Conservation (phyloP, 2,888 invertebrate genomes). For the Lordiphosa fenestrarum region DNA sequence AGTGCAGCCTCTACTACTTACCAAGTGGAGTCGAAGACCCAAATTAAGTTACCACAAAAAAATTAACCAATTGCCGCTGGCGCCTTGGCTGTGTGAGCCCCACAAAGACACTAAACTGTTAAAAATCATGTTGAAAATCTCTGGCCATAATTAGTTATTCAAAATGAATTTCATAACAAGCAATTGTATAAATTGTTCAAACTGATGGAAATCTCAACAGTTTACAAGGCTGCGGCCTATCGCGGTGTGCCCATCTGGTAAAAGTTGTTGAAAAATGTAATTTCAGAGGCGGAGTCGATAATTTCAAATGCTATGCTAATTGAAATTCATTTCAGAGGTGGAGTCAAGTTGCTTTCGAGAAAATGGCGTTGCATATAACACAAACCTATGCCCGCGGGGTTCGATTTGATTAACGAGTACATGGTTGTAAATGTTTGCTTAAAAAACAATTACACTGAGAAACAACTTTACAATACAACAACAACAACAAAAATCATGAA, state of each 20-base stretch:
- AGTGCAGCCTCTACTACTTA: constrained; percentile 40
- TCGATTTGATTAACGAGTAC: constrained; percentile 45
- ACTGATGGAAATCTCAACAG: constrained; percentile 24
- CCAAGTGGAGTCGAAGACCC: constrained; percentile 14
- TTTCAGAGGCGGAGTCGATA: constrained; percentile 7
- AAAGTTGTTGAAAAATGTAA: constrained; percentile 5
- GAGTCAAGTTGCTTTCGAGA: not conserved
- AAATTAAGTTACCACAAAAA: constrained; percentile 8
- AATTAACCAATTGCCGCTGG: constrained; percentile 34
- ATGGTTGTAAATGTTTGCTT: constrained; percentile 53
- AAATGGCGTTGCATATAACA: too few species aligned
- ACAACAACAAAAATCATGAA: constrained; percentile 26
- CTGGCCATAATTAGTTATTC: constrained; percentile 54
- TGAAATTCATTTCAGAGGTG: constrained; percentile 11
- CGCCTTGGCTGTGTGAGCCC: constrained; percentile 41
- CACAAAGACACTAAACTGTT: constrained; percentile 28
- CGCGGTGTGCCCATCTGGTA: not conserved
- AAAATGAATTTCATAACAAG: constrained; percentile 27
- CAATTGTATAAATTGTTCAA: constrained; percentile 1
- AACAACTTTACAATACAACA: constrained; percentile 33
- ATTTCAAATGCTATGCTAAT: constrained; percentile 17
- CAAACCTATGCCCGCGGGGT: not conserved
- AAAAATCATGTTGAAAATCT: constrained; percentile 23
- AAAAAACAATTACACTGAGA: constrained; percentile 62
- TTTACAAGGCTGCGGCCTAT: constrained; percentile 3